Evolutionary conservation across 2,113 vertebrate genomes (phyloP), one percentile per base, ranked within the genome.

Genomic region (Falco punctatus): DNA sequence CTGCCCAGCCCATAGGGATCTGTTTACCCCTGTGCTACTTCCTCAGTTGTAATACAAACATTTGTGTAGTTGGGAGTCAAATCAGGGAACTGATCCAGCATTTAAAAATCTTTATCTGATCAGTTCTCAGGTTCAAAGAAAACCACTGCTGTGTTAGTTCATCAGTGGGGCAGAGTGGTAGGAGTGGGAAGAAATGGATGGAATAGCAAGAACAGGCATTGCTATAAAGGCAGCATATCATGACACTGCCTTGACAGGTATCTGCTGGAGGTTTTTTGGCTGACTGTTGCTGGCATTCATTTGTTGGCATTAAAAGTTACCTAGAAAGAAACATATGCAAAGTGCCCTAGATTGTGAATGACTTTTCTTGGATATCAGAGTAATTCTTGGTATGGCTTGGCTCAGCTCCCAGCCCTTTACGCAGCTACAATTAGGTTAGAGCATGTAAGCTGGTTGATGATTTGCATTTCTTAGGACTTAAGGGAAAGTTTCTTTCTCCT

Each of bases 131-230:
- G n/a, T 49, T 78, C 33, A 74, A 81, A 75, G 70, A 40, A 87
- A 93, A 26, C 21, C 1, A 3, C 40, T 64, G 35, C 85, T 78
- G 15, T 30, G 46, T 77, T 23, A 51, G 11, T 49, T 58, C 27
- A 24, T 65, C 85, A 40, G 26, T 48, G 49, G 59, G 35, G 30
- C 12, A 22, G 49, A 83, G 24, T 10, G 51, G 33, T n/a, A 62
- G 69, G 28, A 85, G 23, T 18, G 5, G 55, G 73, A 83, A 58
- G 70, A 70, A 85, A 48, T 0, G 1, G 48, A 44, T n/a, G 32
- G 81, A 65, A 61, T 3, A 52, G 42, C 0, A 0, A 67, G 59
- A 77, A 69, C 0, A 0, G 58, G 17, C 8, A 0, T 35, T 70
- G 55, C 59, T 65, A 1, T 51, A 26, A 66, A 6, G 6, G 69